Percentiles rank a stretch among this genome's conserved stretches.
Evolutionary conservation across 2,888 invertebrate genomes (phyloP).

Genomic region (Cryptophagus acutangulus): DNA sequence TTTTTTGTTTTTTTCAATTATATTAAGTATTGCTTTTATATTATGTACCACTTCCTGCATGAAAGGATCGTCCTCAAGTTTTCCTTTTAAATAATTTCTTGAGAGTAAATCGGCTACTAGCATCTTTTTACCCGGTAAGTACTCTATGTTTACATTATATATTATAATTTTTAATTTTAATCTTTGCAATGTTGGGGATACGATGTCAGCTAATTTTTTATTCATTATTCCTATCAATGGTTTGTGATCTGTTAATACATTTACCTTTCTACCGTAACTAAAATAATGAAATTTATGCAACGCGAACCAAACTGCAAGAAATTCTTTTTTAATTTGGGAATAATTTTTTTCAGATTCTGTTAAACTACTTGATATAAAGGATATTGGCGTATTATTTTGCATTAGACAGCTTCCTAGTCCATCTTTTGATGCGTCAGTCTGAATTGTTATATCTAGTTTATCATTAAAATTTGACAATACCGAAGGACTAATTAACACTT

Average conservation of each 20-base stretch:
- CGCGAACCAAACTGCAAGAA: constrained; percentile 32
- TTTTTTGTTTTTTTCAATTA: constrained; percentile 5
- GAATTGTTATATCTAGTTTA: constrained; percentile 17
- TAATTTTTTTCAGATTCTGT: constrained; percentile 27
- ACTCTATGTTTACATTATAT: constrained; percentile 25
- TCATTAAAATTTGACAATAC: constrained; percentile 20
- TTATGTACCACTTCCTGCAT: constrained; percentile 11
- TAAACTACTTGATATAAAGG: constrained; percentile 30
- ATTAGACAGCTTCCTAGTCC: constrained; percentile 21
- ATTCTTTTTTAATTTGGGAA: constrained; percentile 31
- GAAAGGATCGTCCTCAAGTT: constrained; percentile 1
- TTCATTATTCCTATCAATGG: constrained; percentile 25
- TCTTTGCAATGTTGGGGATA: constrained; percentile 14
- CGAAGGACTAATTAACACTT: constrained; percentile 19
- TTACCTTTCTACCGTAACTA: constrained; percentile 30
- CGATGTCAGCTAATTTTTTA: constrained; percentile 10
- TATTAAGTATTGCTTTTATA: constrained; percentile 2
- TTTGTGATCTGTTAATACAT: constrained; percentile 32
- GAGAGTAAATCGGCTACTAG: constrained; percentile 19
- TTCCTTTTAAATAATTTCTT: constrained; percentile 8
- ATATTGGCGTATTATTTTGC: constrained; percentile 21
- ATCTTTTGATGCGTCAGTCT: constrained; percentile 22
- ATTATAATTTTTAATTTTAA: constrained; percentile 23
- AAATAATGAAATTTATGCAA: constrained; percentile 34
- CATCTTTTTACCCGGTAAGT: constrained; percentile 26